These are phyloP conservation scores for Cyprinodon diabolis DNA, from an alignment of 2,797 vertebrate genomes.

Conservation along the genomic window DNA sequence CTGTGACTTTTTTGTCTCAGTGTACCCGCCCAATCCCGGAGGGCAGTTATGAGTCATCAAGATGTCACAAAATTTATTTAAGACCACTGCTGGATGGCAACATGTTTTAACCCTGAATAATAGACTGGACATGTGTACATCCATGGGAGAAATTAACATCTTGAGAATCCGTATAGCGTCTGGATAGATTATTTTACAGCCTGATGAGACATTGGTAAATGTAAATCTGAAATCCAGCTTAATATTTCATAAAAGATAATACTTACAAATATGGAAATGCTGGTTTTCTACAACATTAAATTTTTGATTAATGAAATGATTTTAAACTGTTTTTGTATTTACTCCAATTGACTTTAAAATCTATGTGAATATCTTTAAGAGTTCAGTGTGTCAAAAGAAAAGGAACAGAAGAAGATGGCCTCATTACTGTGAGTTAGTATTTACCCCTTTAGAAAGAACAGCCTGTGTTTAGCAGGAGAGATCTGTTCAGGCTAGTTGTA, in stretches of 20 bases:
- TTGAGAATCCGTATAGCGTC: neutral
- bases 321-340: neutral
- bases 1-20: too few species aligned
- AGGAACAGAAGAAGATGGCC: neutral
- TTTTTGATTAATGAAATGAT: neutral
- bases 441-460: conserved; percentile 1
- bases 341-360: neutral
- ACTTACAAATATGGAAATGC: neutral
- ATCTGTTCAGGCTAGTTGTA: conserved; percentile 46
- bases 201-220: neutral
- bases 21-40: too few species aligned
- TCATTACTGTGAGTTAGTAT: too few species aligned
- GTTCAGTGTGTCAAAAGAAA: neutral
- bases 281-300: neutral
- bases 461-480: conserved; percentile 13
- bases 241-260: neutral
- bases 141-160: too few species aligned
- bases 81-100: too few species aligned
- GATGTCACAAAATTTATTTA: too few species aligned
- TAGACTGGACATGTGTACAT: too few species aligned
- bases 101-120: too few species aligned
- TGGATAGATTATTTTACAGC: neutral
- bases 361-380: neutral
- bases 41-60: too few species aligned
- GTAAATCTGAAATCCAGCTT: neutral